These are phyloP conservation scores for Halocynthia roretzi DNA, from an alignment of 23 tunicate genomes.

Conservation along the genomic window DNA sequence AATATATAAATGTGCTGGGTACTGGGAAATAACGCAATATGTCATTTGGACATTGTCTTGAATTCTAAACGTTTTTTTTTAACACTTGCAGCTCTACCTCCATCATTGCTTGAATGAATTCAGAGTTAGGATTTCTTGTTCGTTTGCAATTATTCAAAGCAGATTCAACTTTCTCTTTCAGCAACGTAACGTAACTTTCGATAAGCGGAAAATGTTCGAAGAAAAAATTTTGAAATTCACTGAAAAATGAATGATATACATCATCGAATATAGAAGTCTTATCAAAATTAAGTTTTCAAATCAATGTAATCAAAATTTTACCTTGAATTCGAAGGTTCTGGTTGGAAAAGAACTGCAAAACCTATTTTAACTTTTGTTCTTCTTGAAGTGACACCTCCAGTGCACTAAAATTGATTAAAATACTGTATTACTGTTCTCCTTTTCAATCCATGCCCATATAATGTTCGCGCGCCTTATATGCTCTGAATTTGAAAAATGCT, in stretches of 20 bases:
- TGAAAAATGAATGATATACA: constrained; percentile 10
- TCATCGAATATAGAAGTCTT: neutral
- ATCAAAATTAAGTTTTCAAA: too few relatives aligned
- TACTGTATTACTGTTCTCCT: too few relatives aligned
- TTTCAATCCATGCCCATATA: too few relatives aligned
- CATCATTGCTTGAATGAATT: constrained; percentile 55
- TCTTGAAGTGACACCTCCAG: constrained; percentile 20
- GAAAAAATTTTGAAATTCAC: constrained; percentile 65
- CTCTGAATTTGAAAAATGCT: too few relatives aligned
- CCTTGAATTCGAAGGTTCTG: constrained; percentile 57
- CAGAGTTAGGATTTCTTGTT: constrained; percentile 21
- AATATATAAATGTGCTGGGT: too few relatives aligned
- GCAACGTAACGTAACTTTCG: constrained; percentile 65
- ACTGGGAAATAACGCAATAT: too few relatives aligned
- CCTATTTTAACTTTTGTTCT: constrained; percentile 55
- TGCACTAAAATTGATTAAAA: too few relatives aligned
- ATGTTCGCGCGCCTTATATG: too few relatives aligned
- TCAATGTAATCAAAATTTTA: constrained; percentile 2
- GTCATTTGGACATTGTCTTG: too few relatives aligned
- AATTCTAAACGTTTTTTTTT: too few relatives aligned
- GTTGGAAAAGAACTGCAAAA: constrained; percentile 63
- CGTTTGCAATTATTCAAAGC: constrained; percentile 34
- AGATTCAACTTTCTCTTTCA: constrained; percentile 60
- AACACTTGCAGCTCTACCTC: constrained; percentile 21
- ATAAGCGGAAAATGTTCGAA: constrained; percentile 85